Percentiles rank a stretch among this genome's conserved stretches.
Conservation (phyloP, 2,797 vertebrate species). For the Silurus lanzhouensis region DNA sequence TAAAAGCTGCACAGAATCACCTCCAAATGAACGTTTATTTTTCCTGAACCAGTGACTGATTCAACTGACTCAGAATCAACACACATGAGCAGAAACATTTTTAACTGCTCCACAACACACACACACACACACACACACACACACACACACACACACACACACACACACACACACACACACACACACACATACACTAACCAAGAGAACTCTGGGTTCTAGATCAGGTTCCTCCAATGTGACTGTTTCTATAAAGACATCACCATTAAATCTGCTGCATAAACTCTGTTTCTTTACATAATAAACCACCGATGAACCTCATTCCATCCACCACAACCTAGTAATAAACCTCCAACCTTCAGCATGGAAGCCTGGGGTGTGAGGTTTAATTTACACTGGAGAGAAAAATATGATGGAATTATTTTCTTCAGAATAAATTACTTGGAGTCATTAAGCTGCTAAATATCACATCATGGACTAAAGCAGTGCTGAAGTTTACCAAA, state of each 20-base stretch:
- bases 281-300: neutral
- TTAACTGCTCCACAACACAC: no score
- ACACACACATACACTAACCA: neutral
- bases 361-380: no score
- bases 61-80: neutral
- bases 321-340: neutral
- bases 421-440: no score
- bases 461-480: no score
- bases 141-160: neutral
- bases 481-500: no score
- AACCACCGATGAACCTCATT: neutral
- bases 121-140: neutral
- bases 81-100: neutral
- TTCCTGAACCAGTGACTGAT: neutral
- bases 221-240: neutral
- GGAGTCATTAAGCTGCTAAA: no score
- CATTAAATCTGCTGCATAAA: neutral
- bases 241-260: neutral
- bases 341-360: no score
- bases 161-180: neutral
- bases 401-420: no score
- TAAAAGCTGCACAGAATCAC: neutral
- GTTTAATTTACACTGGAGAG: no score
- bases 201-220: neutral
- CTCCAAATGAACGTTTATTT: neutral